phyloP scores from a whole-genome alignment of 1,140 invertebrate genomes.

The Drosophila lacertosa region DNA sequence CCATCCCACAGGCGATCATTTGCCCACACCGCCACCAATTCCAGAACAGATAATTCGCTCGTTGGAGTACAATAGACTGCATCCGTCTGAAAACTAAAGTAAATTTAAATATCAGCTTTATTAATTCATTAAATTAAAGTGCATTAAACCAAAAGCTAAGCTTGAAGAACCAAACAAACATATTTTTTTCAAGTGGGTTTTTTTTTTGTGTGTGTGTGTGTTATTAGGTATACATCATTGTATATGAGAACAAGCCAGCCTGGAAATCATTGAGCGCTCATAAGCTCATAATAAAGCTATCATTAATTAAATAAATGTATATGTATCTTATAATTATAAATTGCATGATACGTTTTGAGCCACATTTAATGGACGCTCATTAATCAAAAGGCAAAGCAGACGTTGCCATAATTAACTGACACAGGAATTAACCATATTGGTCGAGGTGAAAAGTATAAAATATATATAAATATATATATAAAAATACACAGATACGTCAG shows the following conservation, averaged over 20 bases:
- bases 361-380: slow-evolving; percentile 28
- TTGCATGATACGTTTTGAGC: slow-evolving; percentile 5
- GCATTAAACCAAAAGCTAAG: slow-evolving; percentile 36
- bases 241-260: no score
- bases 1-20: slow-evolving; percentile 84
- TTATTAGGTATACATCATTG: not conserved
- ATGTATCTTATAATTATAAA: slow-evolving; percentile 1
- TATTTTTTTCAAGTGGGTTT: no score
- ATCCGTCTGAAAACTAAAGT: slow-evolving; percentile 39
- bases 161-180: slow-evolving; percentile 14
- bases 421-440: slow-evolving; percentile 45
- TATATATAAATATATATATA: not conserved
- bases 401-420: slow-evolving; percentile 13
- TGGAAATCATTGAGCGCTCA: not conserved
- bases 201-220: no score
- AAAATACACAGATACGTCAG: slow-evolving; percentile 17
- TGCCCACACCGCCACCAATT: slow-evolving; percentile 85
- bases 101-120: not conserved
- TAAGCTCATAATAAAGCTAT: not conserved
- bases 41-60: slow-evolving; percentile 71
- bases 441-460: slow-evolving; percentile 39
- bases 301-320: slow-evolving; percentile 6
- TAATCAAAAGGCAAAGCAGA: slow-evolving; percentile 32
- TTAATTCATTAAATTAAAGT: slow-evolving; percentile 9
- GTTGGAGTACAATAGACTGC: slow-evolving; percentile 84